phyloP scores from a whole-genome alignment of 2,888 invertebrate genomes.

The Calliphora vomitoria region DNA sequence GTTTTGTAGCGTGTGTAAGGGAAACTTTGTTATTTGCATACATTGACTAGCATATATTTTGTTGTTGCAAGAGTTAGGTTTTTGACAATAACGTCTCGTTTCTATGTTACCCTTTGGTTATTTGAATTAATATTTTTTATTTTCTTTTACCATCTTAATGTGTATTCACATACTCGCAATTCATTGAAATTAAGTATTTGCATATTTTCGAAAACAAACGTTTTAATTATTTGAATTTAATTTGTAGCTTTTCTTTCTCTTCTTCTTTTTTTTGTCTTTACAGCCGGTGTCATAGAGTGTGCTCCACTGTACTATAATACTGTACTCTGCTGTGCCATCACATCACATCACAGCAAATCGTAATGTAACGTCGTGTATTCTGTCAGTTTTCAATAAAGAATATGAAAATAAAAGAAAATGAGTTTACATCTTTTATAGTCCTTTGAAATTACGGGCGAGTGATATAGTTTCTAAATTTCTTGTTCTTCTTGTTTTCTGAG shows the following conservation, averaged over 20 bases:
- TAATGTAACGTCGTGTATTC: not conserved
- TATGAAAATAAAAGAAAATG: slow-evolving; percentile 17
- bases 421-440: slow-evolving; percentile 12
- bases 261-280: slow-evolving; percentile 18
- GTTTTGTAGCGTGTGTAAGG: no score
- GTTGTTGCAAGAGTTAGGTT: no score
- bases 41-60: no score
- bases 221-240: slow-evolving; percentile 35
- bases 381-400: slow-evolving; percentile 15
- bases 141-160: not conserved
- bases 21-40: no score
- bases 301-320: not conserved
- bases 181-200: not conserved
- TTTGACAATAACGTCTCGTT: no score
- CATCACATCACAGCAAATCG: not conserved
- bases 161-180: not conserved
- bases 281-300: slow-evolving; percentile 19
- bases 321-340: not conserved
- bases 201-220: slow-evolving; percentile 19
- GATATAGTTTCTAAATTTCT: slow-evolving; percentile 19
- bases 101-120: no score
- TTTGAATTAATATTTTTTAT: no score
- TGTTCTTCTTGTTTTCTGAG: slow-evolving; percentile 12
- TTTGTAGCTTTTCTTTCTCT: not conserved
- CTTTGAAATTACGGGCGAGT: slow-evolving; percentile 43